Evolutionary conservation across 2,113 vertebrate genomes (phyloP).

Genomic region (Lepidothrix coronata): DNA sequence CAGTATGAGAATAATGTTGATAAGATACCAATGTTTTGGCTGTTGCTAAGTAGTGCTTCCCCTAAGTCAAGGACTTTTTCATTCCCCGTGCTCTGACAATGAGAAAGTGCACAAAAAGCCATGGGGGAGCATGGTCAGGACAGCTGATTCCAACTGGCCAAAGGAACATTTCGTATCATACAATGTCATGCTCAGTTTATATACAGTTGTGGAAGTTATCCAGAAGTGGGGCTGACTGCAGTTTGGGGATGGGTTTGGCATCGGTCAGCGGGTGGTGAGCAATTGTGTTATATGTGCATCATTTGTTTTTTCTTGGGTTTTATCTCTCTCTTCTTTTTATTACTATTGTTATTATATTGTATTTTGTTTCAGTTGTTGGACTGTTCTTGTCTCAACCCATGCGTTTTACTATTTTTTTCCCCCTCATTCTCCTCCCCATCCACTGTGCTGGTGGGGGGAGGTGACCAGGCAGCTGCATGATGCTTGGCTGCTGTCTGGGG

Average conservation of each 20-base stretch:
- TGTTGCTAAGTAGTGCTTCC: neutral
- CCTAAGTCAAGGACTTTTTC: neutral
- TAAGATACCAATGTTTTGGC: neutral
- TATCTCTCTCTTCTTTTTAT: neutral
- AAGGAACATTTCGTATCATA: neutral
- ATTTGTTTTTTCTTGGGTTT: neutral
- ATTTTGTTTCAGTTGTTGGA: neutral
- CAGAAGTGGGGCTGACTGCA: neutral
- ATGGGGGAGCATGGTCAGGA: neutral
- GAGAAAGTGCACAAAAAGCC: neutral
- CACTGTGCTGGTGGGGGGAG: neutral
- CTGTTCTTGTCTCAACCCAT: neutral
- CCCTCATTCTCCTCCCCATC: neutral
- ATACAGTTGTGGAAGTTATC: rapidly evolving
- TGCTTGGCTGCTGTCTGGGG: neutral
- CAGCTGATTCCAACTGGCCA: neutral
- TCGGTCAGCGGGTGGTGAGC: neutral
- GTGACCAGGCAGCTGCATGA: neutral
- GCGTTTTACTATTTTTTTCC: neutral
- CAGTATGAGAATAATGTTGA: neutral
- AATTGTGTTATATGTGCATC: neutral
- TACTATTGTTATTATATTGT: neutral
- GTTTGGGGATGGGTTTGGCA: neutral
- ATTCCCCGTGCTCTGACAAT: neutral
- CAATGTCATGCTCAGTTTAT: neutral